Evolutionary conservation across 2,888 invertebrate genomes (phyloP).

Genomic region (Ypsolopha sequella): DNA sequence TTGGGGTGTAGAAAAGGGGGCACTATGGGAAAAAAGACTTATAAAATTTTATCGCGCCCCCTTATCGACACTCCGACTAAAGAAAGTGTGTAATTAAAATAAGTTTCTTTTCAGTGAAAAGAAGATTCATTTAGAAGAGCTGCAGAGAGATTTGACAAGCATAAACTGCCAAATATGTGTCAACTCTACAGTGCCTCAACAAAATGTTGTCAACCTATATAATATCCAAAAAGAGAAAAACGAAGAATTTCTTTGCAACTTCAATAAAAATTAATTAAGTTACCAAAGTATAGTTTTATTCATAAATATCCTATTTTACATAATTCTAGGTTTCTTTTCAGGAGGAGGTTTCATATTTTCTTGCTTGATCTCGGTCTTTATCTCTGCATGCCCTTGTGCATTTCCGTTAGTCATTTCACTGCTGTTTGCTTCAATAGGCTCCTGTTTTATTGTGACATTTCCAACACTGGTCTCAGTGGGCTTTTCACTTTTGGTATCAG

Average conservation of each 20-base stretch:
- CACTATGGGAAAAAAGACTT: too few relatives aligned
- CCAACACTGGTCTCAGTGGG: conserved; percentile 39
- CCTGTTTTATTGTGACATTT: conserved; percentile 60
- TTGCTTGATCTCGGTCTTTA: conserved; percentile 77
- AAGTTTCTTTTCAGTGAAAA: conserved; percentile 18
- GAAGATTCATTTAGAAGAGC: conserved; percentile 2
- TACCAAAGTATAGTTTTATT: too few relatives aligned
- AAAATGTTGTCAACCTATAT: conserved; percentile 40
- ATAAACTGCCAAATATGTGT: conserved; percentile 53
- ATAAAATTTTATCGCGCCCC: too few relatives aligned
- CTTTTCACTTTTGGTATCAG: conserved; percentile 43
- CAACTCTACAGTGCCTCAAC: conserved; percentile 22
- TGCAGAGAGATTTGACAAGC: conserved; percentile 22
- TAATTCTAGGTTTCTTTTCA: conserved; percentile 81
- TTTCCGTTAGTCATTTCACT: conserved; percentile 56
- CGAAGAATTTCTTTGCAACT: conserved; percentile 17
- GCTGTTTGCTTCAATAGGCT: conserved; percentile 54
- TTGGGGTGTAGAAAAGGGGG: too few relatives aligned
- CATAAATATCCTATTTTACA: not conserved
- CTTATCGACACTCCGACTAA: too few relatives aligned
- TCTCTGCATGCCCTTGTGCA: conserved; percentile 59
- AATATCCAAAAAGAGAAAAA: conserved; percentile 47
- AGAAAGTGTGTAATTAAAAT: too few relatives aligned
- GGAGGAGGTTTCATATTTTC: conserved; percentile 90
- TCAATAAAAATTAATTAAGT: not conserved